phyloP scores from a whole-genome alignment of 2,797 vertebrate species.

The Myripristis murdjan region DNA sequence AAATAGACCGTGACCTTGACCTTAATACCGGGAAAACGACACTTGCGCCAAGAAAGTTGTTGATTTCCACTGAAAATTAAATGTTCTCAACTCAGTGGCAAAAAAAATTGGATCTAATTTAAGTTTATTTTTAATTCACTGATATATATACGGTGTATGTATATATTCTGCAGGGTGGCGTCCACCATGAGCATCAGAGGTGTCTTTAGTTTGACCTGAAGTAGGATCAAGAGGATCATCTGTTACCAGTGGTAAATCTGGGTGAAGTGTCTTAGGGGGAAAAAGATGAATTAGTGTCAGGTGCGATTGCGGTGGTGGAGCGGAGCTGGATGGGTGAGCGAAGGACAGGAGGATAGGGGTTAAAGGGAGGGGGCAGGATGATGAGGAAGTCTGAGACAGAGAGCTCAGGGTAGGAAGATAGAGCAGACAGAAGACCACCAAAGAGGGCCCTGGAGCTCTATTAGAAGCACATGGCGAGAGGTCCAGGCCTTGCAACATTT shows the following conservation, averaged over 20 bases:
- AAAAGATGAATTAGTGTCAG: constrained; percentile 10
- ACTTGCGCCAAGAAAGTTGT: too few relatives aligned
- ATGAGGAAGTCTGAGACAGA: constrained; percentile 20
- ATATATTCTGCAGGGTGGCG: too few relatives aligned
- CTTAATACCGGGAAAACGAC: too few relatives aligned
- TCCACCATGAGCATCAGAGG: background rate
- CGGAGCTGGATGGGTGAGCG: background rate
- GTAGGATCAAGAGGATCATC: background rate
- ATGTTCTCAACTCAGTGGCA: too few relatives aligned
- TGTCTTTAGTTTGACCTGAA: constrained; percentile 6
- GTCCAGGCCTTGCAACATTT: constrained; percentile 39
- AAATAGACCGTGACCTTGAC: too few relatives aligned
- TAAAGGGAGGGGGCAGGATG: constrained; percentile 11
- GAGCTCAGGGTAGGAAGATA: constrained; percentile 3
- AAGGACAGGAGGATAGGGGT: background rate
- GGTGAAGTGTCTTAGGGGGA: constrained; percentile 1
- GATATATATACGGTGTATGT: too few relatives aligned
- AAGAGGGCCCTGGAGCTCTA: constrained; percentile 47
- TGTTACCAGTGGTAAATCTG: background rate
- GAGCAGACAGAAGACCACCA: constrained; percentile 63
- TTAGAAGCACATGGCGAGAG: constrained; percentile 75
- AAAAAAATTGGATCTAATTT: too few relatives aligned
- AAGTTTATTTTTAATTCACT: too few relatives aligned
- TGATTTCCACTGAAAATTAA: too few relatives aligned
- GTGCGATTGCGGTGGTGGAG: background rate